These are phyloP conservation scores for Sialia sialis DNA, from an alignment of 2,113 vertebrate species.

Conservation along the genomic window DNA sequence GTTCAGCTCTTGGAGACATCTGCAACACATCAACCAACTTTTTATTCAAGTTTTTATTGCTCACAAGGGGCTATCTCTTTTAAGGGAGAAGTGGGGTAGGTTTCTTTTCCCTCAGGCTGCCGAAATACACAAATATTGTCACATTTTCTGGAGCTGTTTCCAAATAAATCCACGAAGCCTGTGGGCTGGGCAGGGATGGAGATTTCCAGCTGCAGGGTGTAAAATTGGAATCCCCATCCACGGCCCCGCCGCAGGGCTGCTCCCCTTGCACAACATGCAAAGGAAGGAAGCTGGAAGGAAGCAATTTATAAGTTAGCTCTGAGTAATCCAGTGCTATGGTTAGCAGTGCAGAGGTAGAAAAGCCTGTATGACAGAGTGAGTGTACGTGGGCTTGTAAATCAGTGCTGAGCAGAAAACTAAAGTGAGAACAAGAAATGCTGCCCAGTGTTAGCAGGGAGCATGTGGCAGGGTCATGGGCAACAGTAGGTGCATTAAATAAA, in stretches of 20 bases:
- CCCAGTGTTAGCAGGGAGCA: background rate
- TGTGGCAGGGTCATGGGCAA: background rate
- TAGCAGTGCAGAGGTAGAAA: slow-evolving; percentile 28
- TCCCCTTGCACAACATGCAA: slow-evolving; percentile 45
- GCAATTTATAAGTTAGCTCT: slow-evolving; percentile 64
- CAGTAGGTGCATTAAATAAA: background rate
- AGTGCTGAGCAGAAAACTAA: background rate
- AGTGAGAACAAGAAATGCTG: background rate
- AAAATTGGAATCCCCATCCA: slow-evolving; percentile 34
- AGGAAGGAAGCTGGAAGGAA: slow-evolving; percentile 69
- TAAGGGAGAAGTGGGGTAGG: background rate
- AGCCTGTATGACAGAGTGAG: background rate
- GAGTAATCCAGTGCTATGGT: slow-evolving; percentile 49
- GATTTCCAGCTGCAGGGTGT: slow-evolving; percentile 33
- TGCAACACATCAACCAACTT: background rate
- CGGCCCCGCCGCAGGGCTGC: background rate
- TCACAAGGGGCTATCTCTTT: background rate
- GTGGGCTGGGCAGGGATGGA: background rate
- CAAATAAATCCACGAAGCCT: background rate
- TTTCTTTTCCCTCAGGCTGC: background rate
- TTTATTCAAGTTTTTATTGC: background rate
- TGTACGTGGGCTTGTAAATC: background rate
- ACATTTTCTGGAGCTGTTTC: background rate
- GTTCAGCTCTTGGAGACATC: background rate
- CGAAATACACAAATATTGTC: background rate